Evolutionary conservation across 2,888 invertebrate genomes (phyloP), one percentile per base, ranked within the genome.

Genomic region (Nemotelus pantherinus): DNA sequence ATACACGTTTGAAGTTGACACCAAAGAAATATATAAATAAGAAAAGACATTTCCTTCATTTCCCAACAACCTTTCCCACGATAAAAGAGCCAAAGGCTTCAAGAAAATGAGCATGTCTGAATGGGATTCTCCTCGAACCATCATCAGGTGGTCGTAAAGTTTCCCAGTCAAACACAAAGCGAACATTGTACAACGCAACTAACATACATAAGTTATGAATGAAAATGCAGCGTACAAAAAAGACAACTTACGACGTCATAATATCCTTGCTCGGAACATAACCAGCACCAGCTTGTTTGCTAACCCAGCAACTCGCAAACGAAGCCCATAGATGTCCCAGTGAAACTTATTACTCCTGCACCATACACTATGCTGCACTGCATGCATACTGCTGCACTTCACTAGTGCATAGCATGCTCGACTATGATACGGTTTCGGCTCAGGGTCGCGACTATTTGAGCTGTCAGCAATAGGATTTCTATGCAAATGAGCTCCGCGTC

Each of bases 251-350:
- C n/a, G 10, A 9, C 39, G 60, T 10, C 39, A 39, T 7, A 60
- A 60, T 60, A 60, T 53, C 60, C 60, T 60, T 60, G 60, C n/a
- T 9, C 60, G 60, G 25, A 9, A 10, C n/a, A 10, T n/a, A 25
- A 60, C 25, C 7, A 10, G 53, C 53, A 53, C 53, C 10, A 7
- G 10, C 7, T 53, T 10, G 53, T 53, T 25, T 25, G 25, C 25
- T 25, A 25, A 25, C 25, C 25, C 25, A 25, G 25, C 25, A 25
- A 25, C 25, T 25, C 25, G 25, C 25, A 25, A 25, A 25, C 25
- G 25, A 25, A 25, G 25, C 25, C 25, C 25, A 25, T 25, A 25
- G 25, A 25, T 25, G 25, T 25, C 25, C 25, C 25, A 25, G 25
- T 25, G 25, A 25, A 25, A 25, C 25, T 25, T 25, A 25, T 25